Evolutionary conservation across 2,797 vertebrate genomes (phyloP).

Genomic region (Gambelia wislizenii): DNA sequence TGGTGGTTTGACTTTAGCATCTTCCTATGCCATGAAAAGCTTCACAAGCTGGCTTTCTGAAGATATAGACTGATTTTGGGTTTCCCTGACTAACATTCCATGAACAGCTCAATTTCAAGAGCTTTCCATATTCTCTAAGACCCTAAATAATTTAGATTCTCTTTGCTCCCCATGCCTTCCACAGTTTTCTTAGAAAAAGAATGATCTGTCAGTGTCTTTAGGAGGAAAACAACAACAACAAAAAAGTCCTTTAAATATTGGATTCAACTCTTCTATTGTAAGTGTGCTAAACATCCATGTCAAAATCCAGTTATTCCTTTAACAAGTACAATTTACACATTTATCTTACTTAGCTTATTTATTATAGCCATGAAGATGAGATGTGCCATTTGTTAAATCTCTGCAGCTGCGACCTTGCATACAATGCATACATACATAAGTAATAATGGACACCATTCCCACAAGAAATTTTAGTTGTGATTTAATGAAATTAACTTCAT

Average conservation of each 20-base stretch:
- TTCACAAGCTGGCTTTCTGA: neutral
- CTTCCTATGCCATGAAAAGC: neutral
- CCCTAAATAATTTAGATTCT: conserved; percentile 21
- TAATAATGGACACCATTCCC: conserved; percentile 3
- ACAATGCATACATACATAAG: conserved; percentile 7
- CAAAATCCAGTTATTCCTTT: conserved; percentile 51
- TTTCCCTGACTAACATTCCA: neutral
- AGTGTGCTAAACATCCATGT: conserved; percentile 43
- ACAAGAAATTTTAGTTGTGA: neutral
- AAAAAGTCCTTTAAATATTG: conserved; percentile 47
- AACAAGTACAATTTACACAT: conserved; percentile 49
- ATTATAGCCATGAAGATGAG: conserved; percentile 61
- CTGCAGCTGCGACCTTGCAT: neutral
- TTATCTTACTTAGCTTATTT: conserved; percentile 62
- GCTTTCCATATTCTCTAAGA: neutral
- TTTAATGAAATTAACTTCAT: conserved; percentile 8
- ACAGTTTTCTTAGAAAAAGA: conserved; percentile 21
- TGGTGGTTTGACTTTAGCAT: neutral
- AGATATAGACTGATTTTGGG: neutral
- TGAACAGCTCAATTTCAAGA: neutral
- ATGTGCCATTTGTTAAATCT: conserved; percentile 10
- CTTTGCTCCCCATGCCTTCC: neutral
- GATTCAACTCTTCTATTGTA: conserved; percentile 34
- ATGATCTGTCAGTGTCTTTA: conserved; percentile 26
- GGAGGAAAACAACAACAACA: conserved; percentile 33